Evolutionary conservation across 2,888 invertebrate genomes (phyloP).

Genomic region (Cheilosia vulpina): DNA sequence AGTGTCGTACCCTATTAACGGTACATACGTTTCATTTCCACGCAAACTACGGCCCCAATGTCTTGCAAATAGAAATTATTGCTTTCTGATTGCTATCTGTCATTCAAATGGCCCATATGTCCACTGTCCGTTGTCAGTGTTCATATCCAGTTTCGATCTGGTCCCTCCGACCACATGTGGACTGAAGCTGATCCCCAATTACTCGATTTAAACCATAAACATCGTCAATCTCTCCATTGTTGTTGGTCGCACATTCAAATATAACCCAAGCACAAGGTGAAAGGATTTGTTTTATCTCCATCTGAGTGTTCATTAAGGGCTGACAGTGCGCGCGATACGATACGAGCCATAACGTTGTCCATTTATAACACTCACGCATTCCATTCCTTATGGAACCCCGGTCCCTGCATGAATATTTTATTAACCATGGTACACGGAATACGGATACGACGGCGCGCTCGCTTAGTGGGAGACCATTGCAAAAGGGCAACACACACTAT

Average conservation of each 20-base stretch:
- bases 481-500: constrained; percentile 2
- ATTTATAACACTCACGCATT: constrained; percentile 42
- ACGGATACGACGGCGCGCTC: not conserved
- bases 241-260: not conserved
- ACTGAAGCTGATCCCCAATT: constrained; percentile 44
- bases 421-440: constrained; percentile 19
- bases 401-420: constrained; percentile 49
- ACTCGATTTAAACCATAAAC: constrained; percentile 20
- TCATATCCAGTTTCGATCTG: constrained; percentile 21
- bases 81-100: constrained; percentile 36
- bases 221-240: constrained; percentile 47
- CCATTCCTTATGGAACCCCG: constrained; percentile 10
- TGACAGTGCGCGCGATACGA: constrained; percentile 10
- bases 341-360: constrained; percentile 22
- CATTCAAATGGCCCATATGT: constrained; percentile 33
- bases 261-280: constrained; percentile 42
- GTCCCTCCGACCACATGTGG: constrained; percentile 13
- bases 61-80: constrained; percentile 18
- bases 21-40: not conserved
- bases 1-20: not conserved
- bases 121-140: not conserved
- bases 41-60: not conserved
- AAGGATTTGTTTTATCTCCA: constrained; percentile 56
- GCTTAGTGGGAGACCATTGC: constrained; percentile 23
- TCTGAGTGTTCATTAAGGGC: constrained; percentile 56